phyloP scores from a whole-genome alignment of 2,888 invertebrate genomes.

The Drosophila multiciliata region DNA sequence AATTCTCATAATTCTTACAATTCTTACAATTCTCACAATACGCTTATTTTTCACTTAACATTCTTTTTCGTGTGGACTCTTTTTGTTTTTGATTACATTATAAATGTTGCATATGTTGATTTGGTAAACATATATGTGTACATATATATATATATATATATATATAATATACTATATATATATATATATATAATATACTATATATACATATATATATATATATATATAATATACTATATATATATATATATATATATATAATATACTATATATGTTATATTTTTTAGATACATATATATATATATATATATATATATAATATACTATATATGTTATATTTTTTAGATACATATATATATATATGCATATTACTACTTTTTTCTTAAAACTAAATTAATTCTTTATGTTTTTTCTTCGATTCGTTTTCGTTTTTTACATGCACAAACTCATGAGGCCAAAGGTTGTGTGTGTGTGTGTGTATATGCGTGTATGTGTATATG shows the following conservation, averaged over 20 bases:
- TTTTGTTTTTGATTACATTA: slow-evolving; percentile 33
- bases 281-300: no score
- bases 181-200: slow-evolving; percentile 10
- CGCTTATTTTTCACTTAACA: slow-evolving; percentile 60
- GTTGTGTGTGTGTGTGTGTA: slow-evolving; percentile 14
- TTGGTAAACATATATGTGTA: slow-evolving; percentile 13
- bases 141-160: slow-evolving; percentile 4
- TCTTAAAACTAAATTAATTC: not conserved
- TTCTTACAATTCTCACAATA: slow-evolving; percentile 68
- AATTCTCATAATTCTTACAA: slow-evolving; percentile 37
- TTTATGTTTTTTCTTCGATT: slow-evolving; percentile 1
- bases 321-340: slow-evolving; percentile 13
- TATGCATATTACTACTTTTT: slow-evolving; percentile 26
- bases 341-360: slow-evolving; percentile 33
- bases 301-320: slow-evolving; percentile 16
- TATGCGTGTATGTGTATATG: slow-evolving; percentile 3
- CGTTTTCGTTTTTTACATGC: slow-evolving; percentile 74
- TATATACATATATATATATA: slow-evolving; percentile 35
- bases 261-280: no score
- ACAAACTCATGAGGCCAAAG: slow-evolving; percentile 78
- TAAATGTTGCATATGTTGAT: slow-evolving; percentile 47
- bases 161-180: slow-evolving; percentile 15
- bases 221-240: slow-evolving; percentile 24
- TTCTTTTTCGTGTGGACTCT: slow-evolving; percentile 15
- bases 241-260: slow-evolving; percentile 5